A percentile compares a stretch with the other conserved stretches of the same genome.
These are phyloP conservation scores for Ophthalmolycus amberensis DNA, from an alignment of 2,113 vertebrate species.

Conservation along the genomic window DNA sequence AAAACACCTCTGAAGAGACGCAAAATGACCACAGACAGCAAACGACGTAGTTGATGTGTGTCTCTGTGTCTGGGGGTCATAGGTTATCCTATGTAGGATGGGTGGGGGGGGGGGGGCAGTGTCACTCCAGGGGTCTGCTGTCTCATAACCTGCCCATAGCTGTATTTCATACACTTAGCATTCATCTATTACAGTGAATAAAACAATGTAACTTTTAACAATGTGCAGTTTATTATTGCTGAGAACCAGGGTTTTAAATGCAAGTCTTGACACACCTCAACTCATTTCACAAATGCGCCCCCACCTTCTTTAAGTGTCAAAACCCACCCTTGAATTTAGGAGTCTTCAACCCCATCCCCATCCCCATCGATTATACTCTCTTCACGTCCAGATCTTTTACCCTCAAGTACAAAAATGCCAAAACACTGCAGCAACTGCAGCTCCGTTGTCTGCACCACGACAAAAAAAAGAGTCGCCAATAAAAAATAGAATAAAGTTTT, in stretches of 20 bases:
- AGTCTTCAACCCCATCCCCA: constrained; percentile 9
- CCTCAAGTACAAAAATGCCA: constrained; percentile 1
- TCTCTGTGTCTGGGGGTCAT: background rate
- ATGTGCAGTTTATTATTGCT: background rate
- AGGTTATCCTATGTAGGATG: background rate
- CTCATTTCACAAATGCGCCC: background rate
- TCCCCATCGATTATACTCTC: background rate
- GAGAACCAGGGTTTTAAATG: background rate
- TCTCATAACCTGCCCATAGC: no score
- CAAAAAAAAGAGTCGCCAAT: constrained; percentile 6
- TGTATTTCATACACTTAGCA: background rate
- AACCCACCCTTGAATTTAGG: background rate
- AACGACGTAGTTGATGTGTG: background rate
- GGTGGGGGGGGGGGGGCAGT: background rate
- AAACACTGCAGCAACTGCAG: constrained; percentile 40
- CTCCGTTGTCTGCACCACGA: background rate
- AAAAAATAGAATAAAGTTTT: constrained; percentile 46
- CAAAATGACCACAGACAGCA: background rate
- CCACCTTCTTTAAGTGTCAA: background rate
- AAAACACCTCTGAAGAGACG: background rate
- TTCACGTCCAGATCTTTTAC: background rate
- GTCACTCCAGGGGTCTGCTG: background rate
- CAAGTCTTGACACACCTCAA: background rate
- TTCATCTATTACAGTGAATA: background rate
- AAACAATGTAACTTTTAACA: background rate